A percentile compares a stretch with the other conserved stretches of the same genome.
These are phyloP conservation scores for Porites divaricata DNA, from an alignment of 92 coral and sea anemone genomes.

Conservation along the genomic window DNA sequence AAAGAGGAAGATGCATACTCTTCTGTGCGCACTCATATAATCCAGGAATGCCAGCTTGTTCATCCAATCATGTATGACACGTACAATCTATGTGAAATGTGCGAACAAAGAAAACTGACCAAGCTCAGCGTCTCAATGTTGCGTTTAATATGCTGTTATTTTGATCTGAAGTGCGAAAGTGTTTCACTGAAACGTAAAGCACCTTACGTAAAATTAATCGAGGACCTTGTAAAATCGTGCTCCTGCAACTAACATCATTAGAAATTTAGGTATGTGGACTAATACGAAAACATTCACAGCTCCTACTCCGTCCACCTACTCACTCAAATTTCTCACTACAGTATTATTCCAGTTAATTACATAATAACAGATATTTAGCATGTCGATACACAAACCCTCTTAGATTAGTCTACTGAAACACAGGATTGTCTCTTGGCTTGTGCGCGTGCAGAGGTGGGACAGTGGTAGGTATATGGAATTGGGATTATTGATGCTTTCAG, in stretches of 20 bases:
- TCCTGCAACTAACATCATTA: neutral
- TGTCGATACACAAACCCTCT: no score
- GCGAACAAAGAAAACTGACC: slow-evolving; percentile 26
- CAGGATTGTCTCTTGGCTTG: no score
- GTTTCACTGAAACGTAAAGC: slow-evolving; percentile 46
- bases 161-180: slow-evolving; percentile 24
- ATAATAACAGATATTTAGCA: no score
- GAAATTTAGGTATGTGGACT: no score
- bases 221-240: slow-evolving; percentile 18
- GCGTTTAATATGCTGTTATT: slow-evolving; percentile 43
- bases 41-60: slow-evolving; percentile 49
- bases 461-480: no score
- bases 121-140: slow-evolving; percentile 32
- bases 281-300: no score
- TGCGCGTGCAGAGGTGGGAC: no score
- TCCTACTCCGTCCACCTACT: no score
- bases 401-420: no score
- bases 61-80: slow-evolving; percentile 53
- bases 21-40: neutral
- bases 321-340: no score
- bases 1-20: slow-evolving; percentile 50
- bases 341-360: no score
- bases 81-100: slow-evolving; percentile 52
- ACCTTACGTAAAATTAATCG: slow-evolving; percentile 34
- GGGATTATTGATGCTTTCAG: neutral